Evolutionary conservation across 2,113 vertebrate genomes (phyloP), one percentile per base, ranked within the genome.

Genomic region (Lophius piscatorius): DNA sequence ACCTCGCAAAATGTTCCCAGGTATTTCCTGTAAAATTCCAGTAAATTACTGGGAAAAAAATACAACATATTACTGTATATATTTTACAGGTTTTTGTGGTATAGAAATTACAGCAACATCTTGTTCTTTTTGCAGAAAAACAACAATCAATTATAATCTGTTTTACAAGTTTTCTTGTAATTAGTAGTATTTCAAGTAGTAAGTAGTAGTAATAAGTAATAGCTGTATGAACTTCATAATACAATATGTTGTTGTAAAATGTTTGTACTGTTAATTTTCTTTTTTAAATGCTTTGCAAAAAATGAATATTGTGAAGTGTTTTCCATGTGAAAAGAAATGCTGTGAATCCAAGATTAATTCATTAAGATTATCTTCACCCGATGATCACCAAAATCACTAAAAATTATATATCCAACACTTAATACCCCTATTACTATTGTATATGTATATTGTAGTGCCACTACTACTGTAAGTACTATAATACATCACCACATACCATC

Each of bases 1-100:
- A 38, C n/a, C 36, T 38, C n/a, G 36, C 36, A 38, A 38, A 38
- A 38, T 17, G 36, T 38, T 17, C n/a, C 36, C 36, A 38, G 16
- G n/a, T 38, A 17, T 38, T 38, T n/a, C n/a, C n/a, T n/a, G 36
- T 38, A 38, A 38, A 38, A 38, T 38, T 4, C 1, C 36, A 17
- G 36, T 38, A 17, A 5, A 38, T 38, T 38, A 17, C 36, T 38
- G 36, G n/a, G n/a, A n/a, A 17, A 38, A 38, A 38, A 38, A 6
- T 38, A 9, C 36, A 38, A 9, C 3, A 38, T 38, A 38, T 38
- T 38, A n/a, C n/a, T n/a, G n/a, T n/a, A n/a, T n/a, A n/a, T n/a
- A n/a, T n/a, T n/a, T n/a, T n/a, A n/a, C n/a, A 38, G 6, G 36
- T 17, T 38, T 17, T 38, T 38, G n/a, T n/a, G n/a, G 35, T 16